Evolutionary conservation across 2,113 vertebrate genomes (phyloP).

Genomic region (Amphiprion percula): DNA sequence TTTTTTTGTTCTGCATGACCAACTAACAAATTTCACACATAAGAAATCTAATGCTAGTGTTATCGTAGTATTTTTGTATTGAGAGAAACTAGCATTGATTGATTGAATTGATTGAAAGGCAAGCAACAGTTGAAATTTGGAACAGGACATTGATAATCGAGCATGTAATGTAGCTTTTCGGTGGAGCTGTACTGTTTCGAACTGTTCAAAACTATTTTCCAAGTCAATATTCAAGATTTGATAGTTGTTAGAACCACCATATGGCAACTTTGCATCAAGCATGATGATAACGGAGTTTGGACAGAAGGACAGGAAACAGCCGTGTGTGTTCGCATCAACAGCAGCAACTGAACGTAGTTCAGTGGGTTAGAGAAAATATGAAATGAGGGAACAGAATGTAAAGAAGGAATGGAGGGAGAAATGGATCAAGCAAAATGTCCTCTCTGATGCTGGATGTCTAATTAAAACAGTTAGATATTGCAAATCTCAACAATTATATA

Average conservation of each 20-base stretch:
- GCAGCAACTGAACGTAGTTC: conserved; percentile 48
- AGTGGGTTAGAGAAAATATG: conserved; percentile 41
- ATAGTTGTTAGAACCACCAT: conserved; percentile 17
- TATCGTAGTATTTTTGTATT: conserved; percentile 15
- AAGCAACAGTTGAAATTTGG: conserved; percentile 22
- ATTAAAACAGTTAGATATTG: background rate
- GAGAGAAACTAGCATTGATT: conserved; percentile 15
- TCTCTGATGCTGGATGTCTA: conserved; percentile 35
- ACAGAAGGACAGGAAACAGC: conserved; percentile 38
- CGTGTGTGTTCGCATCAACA: conserved; percentile 11
- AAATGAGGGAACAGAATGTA: conserved; percentile 34
- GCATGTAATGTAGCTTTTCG: conserved; percentile 34
- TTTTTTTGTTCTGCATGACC: conserved; percentile 25
- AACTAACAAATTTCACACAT: conserved; percentile 30
- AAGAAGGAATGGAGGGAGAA: conserved; percentile 29
- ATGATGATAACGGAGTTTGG: conserved; percentile 16
- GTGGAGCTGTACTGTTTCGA: conserved; percentile 18
- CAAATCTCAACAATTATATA: background rate
- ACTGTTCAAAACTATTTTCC: conserved; percentile 30
- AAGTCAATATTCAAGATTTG: conserved; percentile 7
- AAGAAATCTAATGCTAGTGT: conserved; percentile 25
- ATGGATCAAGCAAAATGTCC: conserved; percentile 1
- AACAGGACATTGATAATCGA: conserved; percentile 6
- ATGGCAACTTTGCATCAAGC: conserved; percentile 35
- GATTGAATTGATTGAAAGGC: conserved; percentile 8